Evolutionary conservation across 2,888 invertebrate species (phyloP).

Genomic region (Metallyticus violacea): DNA sequence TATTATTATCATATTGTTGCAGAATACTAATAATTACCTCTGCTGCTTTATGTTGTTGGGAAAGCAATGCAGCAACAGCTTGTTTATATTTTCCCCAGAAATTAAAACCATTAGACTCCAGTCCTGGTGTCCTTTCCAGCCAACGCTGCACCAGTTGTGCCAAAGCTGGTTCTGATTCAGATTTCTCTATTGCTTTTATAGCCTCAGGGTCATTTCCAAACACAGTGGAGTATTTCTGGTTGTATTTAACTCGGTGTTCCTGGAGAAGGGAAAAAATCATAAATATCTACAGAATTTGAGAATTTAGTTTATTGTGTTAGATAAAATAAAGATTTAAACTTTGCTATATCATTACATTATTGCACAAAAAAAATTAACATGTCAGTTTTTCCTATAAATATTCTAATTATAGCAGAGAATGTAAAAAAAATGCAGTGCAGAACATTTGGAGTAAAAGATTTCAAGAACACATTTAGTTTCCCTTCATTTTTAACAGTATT

Average conservation of each 20-base stretch:
- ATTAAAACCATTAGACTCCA: conserved; percentile 79
- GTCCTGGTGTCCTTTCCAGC: conserved; percentile 92
- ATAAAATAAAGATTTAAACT: too few relatives aligned
- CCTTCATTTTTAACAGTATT: too few relatives aligned
- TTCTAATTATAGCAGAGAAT: too few relatives aligned
- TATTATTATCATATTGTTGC: neutral
- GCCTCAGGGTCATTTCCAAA: conserved; percentile 73
- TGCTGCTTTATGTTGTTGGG: conserved; percentile 62
- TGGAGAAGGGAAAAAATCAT: conserved; percentile 42
- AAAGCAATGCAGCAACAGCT: conserved; percentile 69
- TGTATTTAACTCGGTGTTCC: conserved; percentile 88
- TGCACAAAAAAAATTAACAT: too few relatives aligned
- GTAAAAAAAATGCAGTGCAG: too few relatives aligned
- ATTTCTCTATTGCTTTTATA: conserved; percentile 56
- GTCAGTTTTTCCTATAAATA: too few relatives aligned
- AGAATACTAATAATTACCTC: conserved; percentile 53
- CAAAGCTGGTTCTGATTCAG: conserved; percentile 82
- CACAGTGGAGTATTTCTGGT: conserved; percentile 84
- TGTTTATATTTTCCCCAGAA: conserved; percentile 91
- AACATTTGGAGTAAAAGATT: too few relatives aligned
- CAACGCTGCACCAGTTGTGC: conserved; percentile 84
- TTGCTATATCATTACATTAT: too few relatives aligned
- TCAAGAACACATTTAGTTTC: too few relatives aligned
- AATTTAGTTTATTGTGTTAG: too few relatives aligned
- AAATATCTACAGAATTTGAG: too few relatives aligned